A percentile compares a stretch with the other conserved stretches of the same genome.
These are phyloP conservation scores for Knipowitschia caucasica DNA, from an alignment of 2,797 vertebrate species.

Conservation along the genomic window DNA sequence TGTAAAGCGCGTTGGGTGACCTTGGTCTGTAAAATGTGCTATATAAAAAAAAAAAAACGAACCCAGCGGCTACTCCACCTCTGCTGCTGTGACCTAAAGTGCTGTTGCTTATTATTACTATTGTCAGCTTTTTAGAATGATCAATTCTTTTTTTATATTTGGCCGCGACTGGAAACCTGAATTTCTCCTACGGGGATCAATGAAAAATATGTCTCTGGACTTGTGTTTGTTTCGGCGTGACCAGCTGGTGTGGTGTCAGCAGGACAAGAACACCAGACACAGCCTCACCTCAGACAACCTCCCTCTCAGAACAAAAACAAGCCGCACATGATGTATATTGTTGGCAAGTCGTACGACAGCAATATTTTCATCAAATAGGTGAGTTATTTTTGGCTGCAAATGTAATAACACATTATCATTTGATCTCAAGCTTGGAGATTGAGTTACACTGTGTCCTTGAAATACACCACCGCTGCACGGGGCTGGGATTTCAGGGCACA, in stretches of 20 bases:
- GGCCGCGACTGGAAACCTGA: too few species aligned
- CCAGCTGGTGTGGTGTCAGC: too few species aligned
- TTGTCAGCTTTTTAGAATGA: too few species aligned
- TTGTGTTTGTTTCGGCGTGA: conserved; percentile 52
- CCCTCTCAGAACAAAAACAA: conserved; percentile 29
- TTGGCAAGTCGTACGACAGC: conserved; percentile 9
- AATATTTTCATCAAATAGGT: not conserved
- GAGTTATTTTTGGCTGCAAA: not conserved
- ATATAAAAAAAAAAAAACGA: too few species aligned
- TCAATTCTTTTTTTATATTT: too few species aligned
- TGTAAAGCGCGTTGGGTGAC: too few species aligned
- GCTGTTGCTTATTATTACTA: too few species aligned
- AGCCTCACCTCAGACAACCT: conserved; percentile 53
- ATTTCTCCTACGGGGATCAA: too few species aligned
- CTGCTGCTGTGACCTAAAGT: too few species aligned
- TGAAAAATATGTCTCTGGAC: too few species aligned
- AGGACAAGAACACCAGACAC: conserved; percentile 1
- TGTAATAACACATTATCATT: not conserved
- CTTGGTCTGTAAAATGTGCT: too few species aligned
- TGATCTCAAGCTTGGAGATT: not conserved
- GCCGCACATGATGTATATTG: not conserved
- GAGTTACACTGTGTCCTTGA: not conserved
- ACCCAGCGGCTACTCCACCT: too few species aligned
- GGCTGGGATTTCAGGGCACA: not conserved
- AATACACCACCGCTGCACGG: not conserved